Conservation (phyloP, 2,888 invertebrate genomes). For the Pollenia angustigena region DNA sequence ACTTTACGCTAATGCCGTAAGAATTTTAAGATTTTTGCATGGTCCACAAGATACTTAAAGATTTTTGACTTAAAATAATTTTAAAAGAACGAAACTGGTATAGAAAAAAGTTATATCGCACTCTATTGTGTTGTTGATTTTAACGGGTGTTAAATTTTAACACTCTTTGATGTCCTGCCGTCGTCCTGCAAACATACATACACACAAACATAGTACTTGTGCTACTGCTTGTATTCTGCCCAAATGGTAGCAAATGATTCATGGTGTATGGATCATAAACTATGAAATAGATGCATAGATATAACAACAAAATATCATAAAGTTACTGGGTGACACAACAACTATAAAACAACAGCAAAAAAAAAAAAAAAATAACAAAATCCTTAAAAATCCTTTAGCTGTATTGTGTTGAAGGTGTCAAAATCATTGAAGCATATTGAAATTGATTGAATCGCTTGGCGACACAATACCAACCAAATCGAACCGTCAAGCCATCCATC, state of each 20-base stretch:
- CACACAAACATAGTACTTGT: conserved; percentile 44
- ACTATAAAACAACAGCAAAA: conserved; percentile 31
- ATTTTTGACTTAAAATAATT: conserved; percentile 21
- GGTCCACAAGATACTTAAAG: conserved; percentile 41
- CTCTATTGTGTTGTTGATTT: conserved; percentile 56
- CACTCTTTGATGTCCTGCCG: conserved; percentile 69
- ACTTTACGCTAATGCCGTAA: conserved; percentile 60
- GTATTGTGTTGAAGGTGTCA: conserved; percentile 76
- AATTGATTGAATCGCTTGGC: conserved; percentile 78
- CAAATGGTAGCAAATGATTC: conserved; percentile 63
- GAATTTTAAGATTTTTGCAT: conserved; percentile 58
- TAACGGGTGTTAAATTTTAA: conserved; percentile 66
- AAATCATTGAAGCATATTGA: conserved; percentile 79
- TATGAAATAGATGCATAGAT: not conserved
- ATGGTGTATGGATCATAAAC: conserved; percentile 46
- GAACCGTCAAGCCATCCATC: conserved; percentile 21
- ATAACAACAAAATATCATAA: conserved; percentile 59
- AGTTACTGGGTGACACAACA: conserved; percentile 63
- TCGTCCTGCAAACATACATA: conserved; percentile 18
- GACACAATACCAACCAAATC: conserved; percentile 67
- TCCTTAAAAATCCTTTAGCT: conserved; percentile 57
- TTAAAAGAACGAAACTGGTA: not conserved
- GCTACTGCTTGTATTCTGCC: conserved; percentile 53
- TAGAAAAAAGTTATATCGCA: conserved; percentile 59
- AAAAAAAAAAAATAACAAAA: conserved; percentile 22